Evolutionary conservation across 2,797 vertebrate species (phyloP).

Genomic region (Gobionotothen gibberifrons): DNA sequence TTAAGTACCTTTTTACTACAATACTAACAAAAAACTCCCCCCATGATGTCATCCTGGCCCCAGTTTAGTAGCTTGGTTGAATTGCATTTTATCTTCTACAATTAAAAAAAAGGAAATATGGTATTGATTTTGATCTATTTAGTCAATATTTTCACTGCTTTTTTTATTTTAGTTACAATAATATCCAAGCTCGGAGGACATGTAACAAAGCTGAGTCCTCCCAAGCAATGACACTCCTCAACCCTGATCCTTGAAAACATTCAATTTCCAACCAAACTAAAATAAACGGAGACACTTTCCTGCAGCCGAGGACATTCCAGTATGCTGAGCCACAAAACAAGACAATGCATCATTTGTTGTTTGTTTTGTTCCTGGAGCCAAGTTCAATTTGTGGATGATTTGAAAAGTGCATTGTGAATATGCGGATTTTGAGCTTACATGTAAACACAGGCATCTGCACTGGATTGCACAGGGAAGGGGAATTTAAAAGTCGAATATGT

Average conservation of each 20-base stretch:
- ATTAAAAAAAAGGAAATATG: no score
- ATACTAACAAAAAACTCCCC: no score
- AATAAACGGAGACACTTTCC: conserved; percentile 45
- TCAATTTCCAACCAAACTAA: conserved; percentile 45
- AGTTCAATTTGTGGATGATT: conserved; percentile 64
- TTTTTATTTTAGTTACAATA: no score
- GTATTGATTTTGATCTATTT: no score
- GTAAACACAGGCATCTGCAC: conserved; percentile 38
- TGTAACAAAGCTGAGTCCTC: conserved; percentile 35
- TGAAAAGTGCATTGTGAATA: conserved; percentile 48
- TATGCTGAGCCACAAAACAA: conserved; percentile 50
- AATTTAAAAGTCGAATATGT: conserved; percentile 28
- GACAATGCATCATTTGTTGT: conserved; percentile 56
- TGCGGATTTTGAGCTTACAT: conserved; percentile 56
- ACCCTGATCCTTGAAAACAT: conserved; percentile 58
- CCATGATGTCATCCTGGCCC: no score
- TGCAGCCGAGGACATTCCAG: conserved; percentile 51
- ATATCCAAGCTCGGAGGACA: conserved; percentile 1
- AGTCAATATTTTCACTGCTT: no score
- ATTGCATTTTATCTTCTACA: no score
- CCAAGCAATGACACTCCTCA: conserved; percentile 52
- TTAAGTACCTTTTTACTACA: no score
- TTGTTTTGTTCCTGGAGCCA: conserved; percentile 60
- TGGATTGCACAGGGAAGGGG: conserved; percentile 3
- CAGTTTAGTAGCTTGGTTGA: no score